phyloP scores from a whole-genome alignment of 2,113 vertebrate species.

The Callopanchax toddi region DNA sequence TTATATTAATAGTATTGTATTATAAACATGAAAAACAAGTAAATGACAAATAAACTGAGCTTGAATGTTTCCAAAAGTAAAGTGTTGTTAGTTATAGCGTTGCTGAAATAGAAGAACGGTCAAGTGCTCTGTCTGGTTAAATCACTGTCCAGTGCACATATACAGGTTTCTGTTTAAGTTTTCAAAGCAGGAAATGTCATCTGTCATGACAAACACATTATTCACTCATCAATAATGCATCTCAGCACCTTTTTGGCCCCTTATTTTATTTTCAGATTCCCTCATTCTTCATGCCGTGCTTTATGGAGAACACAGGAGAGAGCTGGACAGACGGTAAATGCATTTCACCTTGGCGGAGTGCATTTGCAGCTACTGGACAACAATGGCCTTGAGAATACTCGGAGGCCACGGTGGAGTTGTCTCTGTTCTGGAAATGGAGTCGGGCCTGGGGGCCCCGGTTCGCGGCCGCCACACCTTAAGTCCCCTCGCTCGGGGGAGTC shows the following conservation, averaged over 20 bases:
- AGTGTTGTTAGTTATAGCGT: background rate
- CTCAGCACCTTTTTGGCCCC: constrained; percentile 62
- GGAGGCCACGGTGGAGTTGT: constrained; percentile 85
- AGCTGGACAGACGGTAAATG: constrained; percentile 82
- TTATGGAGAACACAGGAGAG: constrained; percentile 92
- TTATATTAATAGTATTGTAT: background rate
- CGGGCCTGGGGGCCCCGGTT: constrained; percentile 82
- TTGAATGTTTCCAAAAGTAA: constrained; percentile 9
- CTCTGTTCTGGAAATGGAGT: constrained; percentile 86
- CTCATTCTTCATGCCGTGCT: constrained; percentile 85
- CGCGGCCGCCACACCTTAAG: constrained; percentile 86
- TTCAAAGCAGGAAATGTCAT: constrained; percentile 72
- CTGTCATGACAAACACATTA: constrained; percentile 87
- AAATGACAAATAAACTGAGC: constrained; percentile 8
- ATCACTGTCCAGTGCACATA: constrained; percentile 49
- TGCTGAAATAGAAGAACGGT: constrained; percentile 5
- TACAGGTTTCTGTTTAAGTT: constrained; percentile 69
- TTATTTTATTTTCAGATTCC: constrained; percentile 90
- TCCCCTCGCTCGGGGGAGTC: constrained; percentile 85
- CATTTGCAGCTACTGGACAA: constrained; percentile 91
- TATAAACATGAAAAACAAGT: background rate
- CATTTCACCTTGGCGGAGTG: constrained; percentile 89
- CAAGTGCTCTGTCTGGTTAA: constrained; percentile 36
- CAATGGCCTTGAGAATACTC: constrained; percentile 92
- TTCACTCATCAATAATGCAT: constrained; percentile 92